Evolutionary conservation across 1,140 invertebrate species (phyloP), one percentile per base, ranked within the genome.

Genomic region (Ditylenchus dipsaci): DNA sequence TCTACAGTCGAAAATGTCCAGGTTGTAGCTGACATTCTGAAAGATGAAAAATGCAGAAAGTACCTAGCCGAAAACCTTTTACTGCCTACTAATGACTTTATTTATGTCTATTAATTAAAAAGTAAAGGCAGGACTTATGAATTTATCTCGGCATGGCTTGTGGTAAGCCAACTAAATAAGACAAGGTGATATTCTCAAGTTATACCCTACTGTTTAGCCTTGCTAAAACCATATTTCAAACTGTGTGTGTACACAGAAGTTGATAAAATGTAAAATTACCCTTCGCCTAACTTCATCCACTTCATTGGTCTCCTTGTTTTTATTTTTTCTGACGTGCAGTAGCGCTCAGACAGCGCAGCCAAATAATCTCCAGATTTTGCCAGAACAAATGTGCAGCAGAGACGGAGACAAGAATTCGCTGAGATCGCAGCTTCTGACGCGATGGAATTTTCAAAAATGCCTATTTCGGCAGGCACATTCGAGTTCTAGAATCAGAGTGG

Each of bases 311-410:
- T 38, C 33, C 11, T 38, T 38, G 33, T 38, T 38, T 38, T 38
- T 38, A 5, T 5, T 53, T 90, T 95, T 87, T 89, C 93, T 85
- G n/a, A 90, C 87, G 86, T 97, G 97, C 90, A 89, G 84, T 96
- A 98, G 17, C 95, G 88, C 84, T 97, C 94, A 0, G 97, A 95
- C 87, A 97, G 97, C 0, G 97, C 94, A 82, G 95, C 97, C n/a
- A 97, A 86, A 84, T 94, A 96, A 82, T 97, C 93, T 9, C 95
- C 96, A 65, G 89, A 91, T 84, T 96, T 97, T 98, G 95, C 96
- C 96, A 99, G 83, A 94, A 93, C 81, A 99, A 93, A 80, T 95
- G 94, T 85, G 94, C 97, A 77, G 97, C 93, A 13, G 93, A 91
- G 0, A 98, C 95, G 76, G 92, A 96, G 86, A 98, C 98, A 3